A percentile compares a stretch with the other conserved stretches of the same genome.
Evolutionary conservation across 1,140 invertebrate genomes (phyloP).

Genomic region (Saccostrea echinata): DNA sequence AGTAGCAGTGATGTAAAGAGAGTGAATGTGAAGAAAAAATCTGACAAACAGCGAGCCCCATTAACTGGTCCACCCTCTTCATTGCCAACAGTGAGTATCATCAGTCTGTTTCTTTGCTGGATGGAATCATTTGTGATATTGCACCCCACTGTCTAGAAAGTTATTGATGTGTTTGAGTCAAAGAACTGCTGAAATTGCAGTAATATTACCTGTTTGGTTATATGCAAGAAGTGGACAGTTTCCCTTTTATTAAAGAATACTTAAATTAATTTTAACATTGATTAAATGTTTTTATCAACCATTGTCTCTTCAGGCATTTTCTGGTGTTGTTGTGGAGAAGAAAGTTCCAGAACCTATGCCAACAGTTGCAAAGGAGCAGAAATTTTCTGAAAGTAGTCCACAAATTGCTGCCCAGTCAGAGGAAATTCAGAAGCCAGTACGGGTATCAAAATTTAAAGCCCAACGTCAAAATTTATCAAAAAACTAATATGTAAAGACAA

Average conservation of each 20-base stretch:
- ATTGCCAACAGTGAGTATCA: constrained; percentile 13
- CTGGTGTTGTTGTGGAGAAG: constrained; percentile 56
- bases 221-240: no score
- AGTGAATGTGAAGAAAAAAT: not conserved
- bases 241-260: no score
- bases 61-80: not conserved
- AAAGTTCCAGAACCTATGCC: not conserved
- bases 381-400: not conserved
- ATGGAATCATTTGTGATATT: no score
- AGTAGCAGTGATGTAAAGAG: not conserved
- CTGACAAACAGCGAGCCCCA: not conserved
- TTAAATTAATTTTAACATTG: no score
- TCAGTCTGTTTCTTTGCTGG: no score
- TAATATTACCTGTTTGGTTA: no score
- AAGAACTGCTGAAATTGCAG: no score
- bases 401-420: not conserved
- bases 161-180: no score
- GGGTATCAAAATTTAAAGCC: constrained; percentile 58
- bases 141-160: no score
- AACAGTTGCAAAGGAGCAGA: not conserved
- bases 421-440: constrained; percentile 41
- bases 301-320: constrained; percentile 52
- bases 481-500: not conserved
- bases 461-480: constrained; percentile 29
- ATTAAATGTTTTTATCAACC: no score